Conservation (phyloP, 2,888 invertebrate species). For the Scaeva pyrastri region DNA sequence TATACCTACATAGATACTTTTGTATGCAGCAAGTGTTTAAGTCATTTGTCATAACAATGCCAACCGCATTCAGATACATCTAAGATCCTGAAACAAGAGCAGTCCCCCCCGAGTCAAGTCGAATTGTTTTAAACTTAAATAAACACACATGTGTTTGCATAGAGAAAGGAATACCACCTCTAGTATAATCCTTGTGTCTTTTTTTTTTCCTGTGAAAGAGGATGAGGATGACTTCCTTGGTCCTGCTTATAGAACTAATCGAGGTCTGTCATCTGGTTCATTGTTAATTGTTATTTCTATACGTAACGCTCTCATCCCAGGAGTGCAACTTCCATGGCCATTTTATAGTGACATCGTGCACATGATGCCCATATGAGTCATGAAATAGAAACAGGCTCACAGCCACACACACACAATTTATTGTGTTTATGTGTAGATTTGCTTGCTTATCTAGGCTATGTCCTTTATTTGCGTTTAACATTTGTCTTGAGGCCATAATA, state of each 20-base stretch:
- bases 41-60: slow-evolving; percentile 72
- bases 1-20: no score
- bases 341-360: slow-evolving; percentile 63
- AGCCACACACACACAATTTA: not conserved
- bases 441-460: slow-evolving; percentile 18
- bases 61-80: slow-evolving; percentile 29
- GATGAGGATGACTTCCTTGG: slow-evolving; percentile 20
- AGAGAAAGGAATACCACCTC: not conserved
- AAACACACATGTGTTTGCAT: slow-evolving; percentile 12
- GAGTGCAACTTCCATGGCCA: slow-evolving; percentile 49
- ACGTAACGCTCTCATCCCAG: slow-evolving; percentile 25
- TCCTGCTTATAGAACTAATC: slow-evolving; percentile 38
- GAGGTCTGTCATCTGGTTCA: slow-evolving; percentile 72
- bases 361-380: slow-evolving; percentile 31
- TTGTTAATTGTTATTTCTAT: slow-evolving; percentile 67
- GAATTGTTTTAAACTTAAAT: not conserved
- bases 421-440: not conserved
- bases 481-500: slow-evolving; percentile 3
- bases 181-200: not conserved
- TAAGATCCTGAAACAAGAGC: not conserved
- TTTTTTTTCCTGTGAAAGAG: no score
- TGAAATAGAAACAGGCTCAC: not conserved
- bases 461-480: slow-evolving; percentile 19
- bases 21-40: slow-evolving; percentile 61
- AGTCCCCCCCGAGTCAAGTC: slow-evolving; percentile 4